Evolutionary conservation across 1,140 invertebrate species (phyloP), one percentile per base, ranked within the genome.

Genomic region (Rhopalosiphum maidis): DNA sequence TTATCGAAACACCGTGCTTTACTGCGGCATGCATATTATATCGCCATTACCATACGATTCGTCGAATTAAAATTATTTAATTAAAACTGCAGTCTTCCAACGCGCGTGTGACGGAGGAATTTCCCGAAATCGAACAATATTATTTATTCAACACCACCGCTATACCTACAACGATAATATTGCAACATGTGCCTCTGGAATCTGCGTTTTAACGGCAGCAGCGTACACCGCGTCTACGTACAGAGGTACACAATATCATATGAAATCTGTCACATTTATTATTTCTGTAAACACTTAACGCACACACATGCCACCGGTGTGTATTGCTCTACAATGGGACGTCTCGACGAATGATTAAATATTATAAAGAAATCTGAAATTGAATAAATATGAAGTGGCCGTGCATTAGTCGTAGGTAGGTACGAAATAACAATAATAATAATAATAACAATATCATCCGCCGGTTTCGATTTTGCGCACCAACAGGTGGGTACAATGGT

Each of bases 401-500:
- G 23, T 48, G 43, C 30, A n/a, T 77, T 77, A 77, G 60, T 77
- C 30, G 60, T 18, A n/a, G 30, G 60, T 18, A n/a, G 30, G 60
- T n/a, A 77, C 60, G 60, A n/a, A 77, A 60, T 60, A 77, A 77
- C n/a, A 77, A 77, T 21, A 48, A 43, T 21, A 77, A 77, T 77
- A 77, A 77, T 21, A 48, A 43, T 21, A 48, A 43, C 8, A 37
- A 46, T 48, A 30, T 92, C 15, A 15, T 83, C 82, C 23, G 46
- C 37, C 5, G 91, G 82, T 83, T 22, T 93, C 48, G 82, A 93
- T 93, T 93, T 93, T 37, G 91, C 91, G 91, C 91, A 93, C 91
- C 91, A 93, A 93, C 91, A 93, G 91, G 91, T 93, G 91, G 48
- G 23, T 18, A 93, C 91, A 93, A 93, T 93, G 55, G 46, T 41